Evolutionary conservation across 2,797 vertebrate species (phyloP), one percentile per base, ranked within the genome.

Genomic region (Epinephelus malabaricus): DNA sequence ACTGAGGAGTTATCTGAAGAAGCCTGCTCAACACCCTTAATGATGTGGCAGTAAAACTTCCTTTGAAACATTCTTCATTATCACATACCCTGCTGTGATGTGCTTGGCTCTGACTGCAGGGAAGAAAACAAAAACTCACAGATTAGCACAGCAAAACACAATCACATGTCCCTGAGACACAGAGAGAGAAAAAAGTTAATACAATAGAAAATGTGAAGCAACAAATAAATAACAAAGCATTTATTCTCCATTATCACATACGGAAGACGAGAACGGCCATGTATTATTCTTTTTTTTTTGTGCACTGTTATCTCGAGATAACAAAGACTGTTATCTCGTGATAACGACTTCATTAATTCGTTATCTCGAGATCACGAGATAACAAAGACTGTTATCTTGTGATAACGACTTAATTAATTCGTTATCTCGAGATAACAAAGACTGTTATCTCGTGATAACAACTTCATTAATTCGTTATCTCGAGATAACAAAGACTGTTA

Each of bases 1-100:
- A 65, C 23, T 50, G 53, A 56, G n/a, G 53, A 43, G 60, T 51
- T 59, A 59, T 78, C 23, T 66, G 53, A 64, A 25, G 49, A 53
- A 64, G 49, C 46, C 45, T 1, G 2, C 30, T 69, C 51, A 47
- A 25, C 40, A 51, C 66, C 15, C 49, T 2, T 65, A 51, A 58
- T 50, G 59, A 75, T 46, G 43, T 4, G 6, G 38, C 23, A 38
- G 23, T 43, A 79, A 76, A 53, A 58, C 2, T 10, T 66, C 49
- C 12, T 2, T 0, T 46, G 13, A 53, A 55, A 61, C 21, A 23
- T 58, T 56, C 47, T 64, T 71, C 64, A 53, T 77, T 70, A 66
- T 76, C n/a, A 30, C 46, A 21, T 11, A 14, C 19, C 59, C 53
- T 58, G 69, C 69, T 61, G 68, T 61, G 70, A 56, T 45, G 27